Conservation (phyloP, 2,888 invertebrate species). For the Drosophila picticornis region DNA sequence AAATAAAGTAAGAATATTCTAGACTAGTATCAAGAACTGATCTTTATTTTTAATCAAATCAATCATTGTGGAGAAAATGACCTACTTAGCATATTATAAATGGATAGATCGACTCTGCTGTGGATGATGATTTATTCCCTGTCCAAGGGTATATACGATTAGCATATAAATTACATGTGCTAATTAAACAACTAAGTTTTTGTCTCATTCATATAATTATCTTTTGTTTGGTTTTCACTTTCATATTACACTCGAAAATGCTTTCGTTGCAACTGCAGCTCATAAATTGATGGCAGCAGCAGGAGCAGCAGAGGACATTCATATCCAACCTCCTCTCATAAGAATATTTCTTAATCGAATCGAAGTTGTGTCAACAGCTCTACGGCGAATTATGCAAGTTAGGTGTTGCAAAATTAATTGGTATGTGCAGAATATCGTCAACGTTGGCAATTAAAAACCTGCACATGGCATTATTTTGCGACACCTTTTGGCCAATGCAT, state of each 20-base stretch:
- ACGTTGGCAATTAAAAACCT: conserved; percentile 67
- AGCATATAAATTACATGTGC: neutral
- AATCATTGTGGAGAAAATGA: neutral
- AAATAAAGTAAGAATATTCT: neutral
- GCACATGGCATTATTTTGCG: conserved; percentile 77
- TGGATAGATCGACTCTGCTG: neutral
- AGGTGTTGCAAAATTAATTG: conserved; percentile 52
- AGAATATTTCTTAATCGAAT: conserved; percentile 60
- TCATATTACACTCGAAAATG: conserved; percentile 2
- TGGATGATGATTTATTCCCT: neutral
- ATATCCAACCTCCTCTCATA: neutral
- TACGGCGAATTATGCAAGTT: conserved; percentile 46
- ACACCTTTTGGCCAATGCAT: conserved; percentile 61
- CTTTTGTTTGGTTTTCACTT: neutral
- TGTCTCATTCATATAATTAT: neutral
- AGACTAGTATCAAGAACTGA: neutral
- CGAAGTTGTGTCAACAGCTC: conserved; percentile 34
- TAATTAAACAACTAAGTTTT: neutral
- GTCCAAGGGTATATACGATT: neutral
- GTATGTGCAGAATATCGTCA: conserved; percentile 54
- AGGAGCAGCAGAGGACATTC: neutral
- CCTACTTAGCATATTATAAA: neutral
- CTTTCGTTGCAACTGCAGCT: conserved; percentile 12
- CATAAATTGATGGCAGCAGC: conserved; percentile 35
- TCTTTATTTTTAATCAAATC: neutral